Conservation (phyloP, 2,888 invertebrate species). For the Choreutis nemorana region DNA sequence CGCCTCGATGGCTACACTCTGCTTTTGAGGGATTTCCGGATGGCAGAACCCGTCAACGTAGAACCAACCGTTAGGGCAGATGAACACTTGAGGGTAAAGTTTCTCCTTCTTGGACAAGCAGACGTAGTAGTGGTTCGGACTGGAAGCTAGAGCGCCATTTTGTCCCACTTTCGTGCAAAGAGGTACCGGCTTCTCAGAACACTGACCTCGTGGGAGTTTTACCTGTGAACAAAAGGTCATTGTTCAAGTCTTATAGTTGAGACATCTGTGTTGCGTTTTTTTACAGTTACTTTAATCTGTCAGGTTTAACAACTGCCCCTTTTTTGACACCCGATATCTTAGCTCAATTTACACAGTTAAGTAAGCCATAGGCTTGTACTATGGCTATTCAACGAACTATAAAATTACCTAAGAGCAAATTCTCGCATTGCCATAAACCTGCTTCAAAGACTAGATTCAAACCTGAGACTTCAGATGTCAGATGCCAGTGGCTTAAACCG, state of each 20-base stretch:
- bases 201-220: conserved; percentile 36
- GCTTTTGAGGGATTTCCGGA: conserved; percentile 23
- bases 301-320: too few species aligned
- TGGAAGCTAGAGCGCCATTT: conserved; percentile 27
- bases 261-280: neutral
- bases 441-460: too few species aligned
- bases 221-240: conserved; percentile 26
- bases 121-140: conserved; percentile 50
- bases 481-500: too few species aligned
- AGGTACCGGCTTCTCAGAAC: conserved; percentile 32
- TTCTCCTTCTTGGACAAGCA: conserved; percentile 30
- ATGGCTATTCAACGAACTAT: too few species aligned
- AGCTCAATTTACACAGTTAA: too few species aligned
- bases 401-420: too few species aligned
- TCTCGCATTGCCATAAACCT: too few species aligned
- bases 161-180: conserved; percentile 35
- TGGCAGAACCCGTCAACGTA: conserved; percentile 44
- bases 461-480: too few species aligned
- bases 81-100: conserved; percentile 44
- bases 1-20: neutral
- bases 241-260: neutral
- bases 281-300: too few species aligned
- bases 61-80: conserved; percentile 53
- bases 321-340: too few species aligned
- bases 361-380: too few species aligned